Evolutionary conservation across 2,113 vertebrate species (phyloP).

Genomic region (Eulemur rufifrons): DNA sequence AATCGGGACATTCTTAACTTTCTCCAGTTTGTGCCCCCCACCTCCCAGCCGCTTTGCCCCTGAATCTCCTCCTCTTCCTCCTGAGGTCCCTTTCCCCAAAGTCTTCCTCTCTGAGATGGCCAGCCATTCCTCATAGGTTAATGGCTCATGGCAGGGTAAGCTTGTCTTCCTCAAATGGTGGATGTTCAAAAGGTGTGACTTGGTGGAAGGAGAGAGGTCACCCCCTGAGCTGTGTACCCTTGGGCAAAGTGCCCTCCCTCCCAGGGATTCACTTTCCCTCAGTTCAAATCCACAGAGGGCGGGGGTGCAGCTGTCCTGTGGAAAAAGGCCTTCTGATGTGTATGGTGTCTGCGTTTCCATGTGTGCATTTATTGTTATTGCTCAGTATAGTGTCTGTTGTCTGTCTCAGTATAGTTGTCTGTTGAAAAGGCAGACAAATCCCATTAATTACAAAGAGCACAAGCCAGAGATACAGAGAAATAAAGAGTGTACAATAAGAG

Average conservation of each 20-base stretch:
- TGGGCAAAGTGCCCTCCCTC: neutral
- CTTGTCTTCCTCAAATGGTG: neutral
- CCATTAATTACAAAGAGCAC: slow-evolving; percentile 76
- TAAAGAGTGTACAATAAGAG: slow-evolving; percentile 69
- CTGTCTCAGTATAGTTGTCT: neutral
- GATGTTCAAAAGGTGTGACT: neutral
- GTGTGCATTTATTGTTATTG: slow-evolving; percentile 80
- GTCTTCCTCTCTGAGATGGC: neutral
- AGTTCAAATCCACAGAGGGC: neutral
- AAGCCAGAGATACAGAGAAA: slow-evolving; percentile 78
- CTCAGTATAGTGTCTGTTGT: neutral
- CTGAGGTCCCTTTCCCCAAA: neutral
- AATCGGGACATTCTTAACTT: neutral
- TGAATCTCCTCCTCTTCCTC: neutral
- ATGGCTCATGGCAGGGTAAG: neutral
- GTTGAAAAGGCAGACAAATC: slow-evolving; percentile 70
- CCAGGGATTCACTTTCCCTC: neutral
- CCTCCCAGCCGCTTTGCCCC: neutral
- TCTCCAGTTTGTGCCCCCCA: neutral
- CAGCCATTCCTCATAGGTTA: neutral
- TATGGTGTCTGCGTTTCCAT: slow-evolving; percentile 71
- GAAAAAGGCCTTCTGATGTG: slow-evolving; percentile 70
- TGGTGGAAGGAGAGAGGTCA: neutral
- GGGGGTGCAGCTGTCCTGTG: neutral
- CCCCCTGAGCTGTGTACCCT: neutral